phyloP scores from a whole-genome alignment of 2,797 vertebrate genomes.

The Geotrypetes seraphini region DNA sequence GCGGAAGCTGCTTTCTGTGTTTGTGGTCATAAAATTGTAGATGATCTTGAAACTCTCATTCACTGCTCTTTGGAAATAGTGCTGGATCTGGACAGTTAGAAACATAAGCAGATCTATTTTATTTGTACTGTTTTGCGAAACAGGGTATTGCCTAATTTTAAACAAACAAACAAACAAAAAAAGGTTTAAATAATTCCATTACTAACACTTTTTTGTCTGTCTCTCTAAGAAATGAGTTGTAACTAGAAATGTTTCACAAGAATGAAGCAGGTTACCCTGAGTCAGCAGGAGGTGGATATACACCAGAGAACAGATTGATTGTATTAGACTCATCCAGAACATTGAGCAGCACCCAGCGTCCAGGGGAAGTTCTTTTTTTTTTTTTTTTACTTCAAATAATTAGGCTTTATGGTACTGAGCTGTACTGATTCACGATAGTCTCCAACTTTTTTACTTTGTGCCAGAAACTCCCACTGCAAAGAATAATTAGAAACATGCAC shows the following conservation, averaged over 20 bases:
- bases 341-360: constrained; percentile 54
- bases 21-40: constrained; percentile 39
- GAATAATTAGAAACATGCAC: constrained; percentile 72
- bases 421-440: constrained; percentile 64
- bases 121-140: constrained; percentile 36
- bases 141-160: constrained; percentile 41
- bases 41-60: constrained; percentile 40
- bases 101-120: constrained; percentile 39
- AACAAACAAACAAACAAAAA: constrained; percentile 46
- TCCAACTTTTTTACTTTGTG: constrained; percentile 66
- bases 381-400: constrained; percentile 68
- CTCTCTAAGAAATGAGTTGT: constrained; percentile 41
- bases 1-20: constrained; percentile 42
- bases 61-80: constrained; percentile 25
- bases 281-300: constrained; percentile 67
- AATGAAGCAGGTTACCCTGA: constrained; percentile 57
- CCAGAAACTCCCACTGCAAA: constrained; percentile 65
- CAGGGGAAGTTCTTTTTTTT: constrained; percentile 51
- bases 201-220: constrained; percentile 47
- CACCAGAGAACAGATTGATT: constrained; percentile 68
- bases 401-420: constrained; percentile 55
- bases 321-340: constrained; percentile 70
- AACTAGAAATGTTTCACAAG: constrained; percentile 55
- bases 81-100: constrained; percentile 19
- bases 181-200: constrained; percentile 49